A percentile compares a stretch with the other conserved stretches of the same genome.
These are phyloP conservation scores for Spodoptera litura DNA, from an alignment of 1,140 invertebrate species.

Conservation along the genomic window DNA sequence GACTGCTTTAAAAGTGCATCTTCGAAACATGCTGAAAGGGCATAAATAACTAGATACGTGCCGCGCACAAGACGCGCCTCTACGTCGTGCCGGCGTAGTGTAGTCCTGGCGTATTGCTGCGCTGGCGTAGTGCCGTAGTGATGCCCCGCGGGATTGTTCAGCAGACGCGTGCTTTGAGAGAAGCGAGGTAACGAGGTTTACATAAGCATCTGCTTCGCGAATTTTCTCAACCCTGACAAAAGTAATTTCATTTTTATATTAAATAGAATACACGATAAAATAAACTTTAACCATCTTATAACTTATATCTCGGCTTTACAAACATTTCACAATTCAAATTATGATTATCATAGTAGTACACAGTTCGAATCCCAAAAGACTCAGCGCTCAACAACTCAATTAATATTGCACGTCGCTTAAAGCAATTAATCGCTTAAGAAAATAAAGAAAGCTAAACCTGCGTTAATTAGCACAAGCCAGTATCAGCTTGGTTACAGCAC, in stretches of 20 bases:
- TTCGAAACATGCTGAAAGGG: not conserved
- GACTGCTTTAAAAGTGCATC: conserved; percentile 22
- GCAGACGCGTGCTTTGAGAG: not conserved
- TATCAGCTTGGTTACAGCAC: not conserved
- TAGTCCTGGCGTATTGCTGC: not conserved
- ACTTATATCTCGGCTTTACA: too few species aligned
- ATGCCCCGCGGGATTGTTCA: not conserved
- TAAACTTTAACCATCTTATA: too few species aligned
- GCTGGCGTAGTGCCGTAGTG: not conserved
- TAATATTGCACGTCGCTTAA: not conserved
- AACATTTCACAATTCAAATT: too few species aligned
- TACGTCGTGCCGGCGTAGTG: not conserved
- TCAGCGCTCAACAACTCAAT: not conserved
- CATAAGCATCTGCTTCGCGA: too few species aligned
- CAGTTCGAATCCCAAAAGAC: too few species aligned
- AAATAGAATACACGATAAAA: too few species aligned
- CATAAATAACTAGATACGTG: conserved; percentile 41
- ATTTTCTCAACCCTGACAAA: too few species aligned
- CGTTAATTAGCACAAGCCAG: conserved; percentile 4
- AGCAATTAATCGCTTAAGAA: not conserved
- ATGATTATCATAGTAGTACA: too few species aligned
- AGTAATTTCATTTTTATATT: too few species aligned
- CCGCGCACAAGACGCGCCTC: not conserved
- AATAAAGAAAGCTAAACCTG: not conserved
- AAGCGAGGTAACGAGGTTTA: not conserved